Conservation (phyloP, 2,888 invertebrate genomes). For the Petrolisthes manimaculis region DNA sequence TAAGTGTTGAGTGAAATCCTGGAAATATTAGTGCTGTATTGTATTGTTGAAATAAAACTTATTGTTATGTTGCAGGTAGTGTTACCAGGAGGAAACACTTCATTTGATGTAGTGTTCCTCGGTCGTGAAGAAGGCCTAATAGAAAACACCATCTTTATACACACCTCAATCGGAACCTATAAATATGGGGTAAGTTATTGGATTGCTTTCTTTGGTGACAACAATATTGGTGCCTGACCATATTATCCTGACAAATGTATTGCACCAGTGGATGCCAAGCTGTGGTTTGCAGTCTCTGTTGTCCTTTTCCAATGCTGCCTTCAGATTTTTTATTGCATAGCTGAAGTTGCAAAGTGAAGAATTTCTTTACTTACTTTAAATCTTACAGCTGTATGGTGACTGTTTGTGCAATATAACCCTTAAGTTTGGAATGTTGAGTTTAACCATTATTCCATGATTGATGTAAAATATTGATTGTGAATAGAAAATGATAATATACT, state of each 20-base stretch:
- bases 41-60: background rate
- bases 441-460: no score
- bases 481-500: background rate
- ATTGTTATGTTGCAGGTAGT: constrained; percentile 78
- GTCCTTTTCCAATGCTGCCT: background rate
- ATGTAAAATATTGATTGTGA: no score
- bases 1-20: no score
- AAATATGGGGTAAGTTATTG: constrained; percentile 63
- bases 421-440: no score
- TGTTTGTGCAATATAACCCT: no score
- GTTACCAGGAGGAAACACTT: constrained; percentile 90
- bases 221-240: background rate
- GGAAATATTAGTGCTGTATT: background rate
- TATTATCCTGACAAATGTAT: background rate
- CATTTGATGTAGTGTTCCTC: constrained; percentile 95
- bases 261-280: background rate
- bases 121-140: constrained; percentile 91
- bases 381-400: no score
- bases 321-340: no score
- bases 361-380: no score
- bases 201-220: background rate
- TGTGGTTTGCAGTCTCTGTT: background rate
- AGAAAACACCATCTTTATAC: constrained; percentile 89
- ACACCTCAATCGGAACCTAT: constrained; percentile 92
- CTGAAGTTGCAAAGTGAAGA: no score